These are phyloP conservation scores for Istiophorus platypterus DNA, from an alignment of 2,113 vertebrate species.

Conservation along the genomic window DNA sequence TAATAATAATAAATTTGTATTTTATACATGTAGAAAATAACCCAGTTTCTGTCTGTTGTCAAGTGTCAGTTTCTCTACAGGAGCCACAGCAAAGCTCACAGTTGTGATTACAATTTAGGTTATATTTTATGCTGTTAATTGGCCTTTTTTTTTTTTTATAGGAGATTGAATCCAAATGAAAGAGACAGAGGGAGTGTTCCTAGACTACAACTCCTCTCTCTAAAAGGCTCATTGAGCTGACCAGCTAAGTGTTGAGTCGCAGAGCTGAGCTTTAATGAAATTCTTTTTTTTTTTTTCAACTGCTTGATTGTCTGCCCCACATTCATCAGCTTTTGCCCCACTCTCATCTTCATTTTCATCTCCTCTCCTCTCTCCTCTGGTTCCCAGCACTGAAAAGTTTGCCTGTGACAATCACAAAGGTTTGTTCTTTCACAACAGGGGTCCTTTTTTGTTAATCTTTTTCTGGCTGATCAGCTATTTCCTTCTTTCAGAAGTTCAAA, in stretches of 20 bases:
- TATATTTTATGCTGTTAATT: neutral
- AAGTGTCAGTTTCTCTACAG: neutral
- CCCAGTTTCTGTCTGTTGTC: neutral
- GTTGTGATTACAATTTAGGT: neutral
- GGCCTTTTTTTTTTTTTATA: conserved; percentile 7
- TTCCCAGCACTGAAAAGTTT: neutral
- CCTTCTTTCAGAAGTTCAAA: conserved; percentile 50
- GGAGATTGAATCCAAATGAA: neutral
- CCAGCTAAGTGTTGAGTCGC: conserved; percentile 5
- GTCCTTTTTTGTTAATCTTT: no score
- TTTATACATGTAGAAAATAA: neutral
- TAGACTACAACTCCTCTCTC: neutral
- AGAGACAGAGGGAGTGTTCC: neutral
- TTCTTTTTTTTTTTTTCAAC: conserved; percentile 2
- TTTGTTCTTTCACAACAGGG: conserved; percentile 17
- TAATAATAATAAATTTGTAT: no score
- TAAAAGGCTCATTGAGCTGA: neutral
- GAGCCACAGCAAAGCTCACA: neutral
- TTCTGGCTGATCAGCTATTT: conserved; percentile 28
- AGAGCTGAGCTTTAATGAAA: conserved; percentile 14
- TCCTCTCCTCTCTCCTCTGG: conserved; percentile 14
- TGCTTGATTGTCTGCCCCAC: conserved; percentile 10
- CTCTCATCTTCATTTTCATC: conserved; percentile 14
- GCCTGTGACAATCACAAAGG: conserved; percentile 45
- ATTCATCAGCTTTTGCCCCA: conserved; percentile 6